phyloP scores from a whole-genome alignment of 2,797 vertebrate genomes.

The Characodon lateralis region DNA sequence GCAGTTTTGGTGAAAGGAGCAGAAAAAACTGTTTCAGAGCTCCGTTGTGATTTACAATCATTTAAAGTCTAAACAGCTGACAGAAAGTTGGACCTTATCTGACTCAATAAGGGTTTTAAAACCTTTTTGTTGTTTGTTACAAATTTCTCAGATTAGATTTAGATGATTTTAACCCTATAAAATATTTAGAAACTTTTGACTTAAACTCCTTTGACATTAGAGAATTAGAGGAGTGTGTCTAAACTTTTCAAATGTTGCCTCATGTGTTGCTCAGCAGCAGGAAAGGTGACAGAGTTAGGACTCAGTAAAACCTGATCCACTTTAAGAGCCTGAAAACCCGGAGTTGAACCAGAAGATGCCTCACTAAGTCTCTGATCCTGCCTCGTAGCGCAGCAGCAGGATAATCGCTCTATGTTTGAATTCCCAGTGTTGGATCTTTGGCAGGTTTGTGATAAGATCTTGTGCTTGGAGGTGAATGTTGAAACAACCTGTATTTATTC shows the following conservation, averaged over 20 bases:
- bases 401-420: background rate
- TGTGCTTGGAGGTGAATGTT: background rate
- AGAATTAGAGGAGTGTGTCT: background rate
- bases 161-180: too few species aligned
- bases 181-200: too few species aligned
- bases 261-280: background rate
- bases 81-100: too few species aligned
- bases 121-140: too few species aligned
- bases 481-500: background rate
- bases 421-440: background rate
- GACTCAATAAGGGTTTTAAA: too few species aligned
- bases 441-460: background rate
- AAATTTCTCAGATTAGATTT: too few species aligned
- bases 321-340: background rate
- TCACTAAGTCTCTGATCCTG: background rate
- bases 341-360: background rate
- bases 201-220: too few species aligned
- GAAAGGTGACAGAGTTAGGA: background rate
- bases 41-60: too few species aligned
- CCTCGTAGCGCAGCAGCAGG: background rate
- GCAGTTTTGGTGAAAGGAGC: too few species aligned
- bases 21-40: too few species aligned
- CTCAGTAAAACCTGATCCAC: background rate
- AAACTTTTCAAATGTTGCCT: background rate
- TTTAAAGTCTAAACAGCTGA: too few species aligned